These are phyloP conservation scores for Urocitellus parryii DNA, from an alignment of 2,113 vertebrate genomes.

Conservation along the genomic window DNA sequence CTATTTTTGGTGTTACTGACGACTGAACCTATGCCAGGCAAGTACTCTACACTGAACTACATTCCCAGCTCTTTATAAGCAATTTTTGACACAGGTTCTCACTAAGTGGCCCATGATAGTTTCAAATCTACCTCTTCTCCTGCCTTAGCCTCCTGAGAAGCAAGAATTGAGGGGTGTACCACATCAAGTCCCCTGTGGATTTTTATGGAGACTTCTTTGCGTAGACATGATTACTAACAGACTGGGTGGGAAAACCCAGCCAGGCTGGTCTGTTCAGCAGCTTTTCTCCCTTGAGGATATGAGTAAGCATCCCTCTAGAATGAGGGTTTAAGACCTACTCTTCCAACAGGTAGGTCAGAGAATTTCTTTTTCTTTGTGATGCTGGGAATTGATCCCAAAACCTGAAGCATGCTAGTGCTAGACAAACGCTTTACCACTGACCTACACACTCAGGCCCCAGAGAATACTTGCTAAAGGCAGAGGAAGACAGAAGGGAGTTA, in stretches of 20 bases:
- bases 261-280: background rate
- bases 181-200: background rate
- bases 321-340: background rate
- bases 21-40: no score
- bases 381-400: background rate
- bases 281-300: background rate
- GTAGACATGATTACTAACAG: background rate
- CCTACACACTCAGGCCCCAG: no score
- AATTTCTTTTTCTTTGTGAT: conserved; percentile 60
- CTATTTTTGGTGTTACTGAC: no score
- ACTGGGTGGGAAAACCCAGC: no score
- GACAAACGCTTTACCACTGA: background rate
- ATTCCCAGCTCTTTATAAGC: no score
- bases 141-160: background rate
- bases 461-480: background rate
- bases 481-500: background rate
- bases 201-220: background rate
- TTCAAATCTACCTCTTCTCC: conserved; percentile 75
- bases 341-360: background rate
- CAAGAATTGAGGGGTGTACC: background rate
- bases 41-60: no score
- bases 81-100: no score
- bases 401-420: background rate
- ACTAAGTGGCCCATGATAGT: no score
- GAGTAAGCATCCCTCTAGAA: background rate